phyloP scores from a whole-genome alignment of 2,888 invertebrate species.

The Ferdinandea cuprea region DNA sequence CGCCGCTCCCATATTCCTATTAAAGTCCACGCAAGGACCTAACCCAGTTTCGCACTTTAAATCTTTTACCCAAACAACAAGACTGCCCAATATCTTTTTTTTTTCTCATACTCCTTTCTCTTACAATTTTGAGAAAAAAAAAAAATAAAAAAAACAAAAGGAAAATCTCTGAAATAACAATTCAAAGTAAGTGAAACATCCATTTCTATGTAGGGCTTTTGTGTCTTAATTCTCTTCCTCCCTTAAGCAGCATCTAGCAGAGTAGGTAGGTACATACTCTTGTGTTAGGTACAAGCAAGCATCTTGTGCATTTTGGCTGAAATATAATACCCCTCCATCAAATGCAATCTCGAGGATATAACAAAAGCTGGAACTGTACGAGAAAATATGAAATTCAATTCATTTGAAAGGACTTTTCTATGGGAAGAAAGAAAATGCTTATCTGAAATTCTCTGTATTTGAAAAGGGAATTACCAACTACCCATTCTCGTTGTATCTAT shows the following conservation, averaged over 20 bases:
- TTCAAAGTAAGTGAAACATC: slow-evolving; percentile 64
- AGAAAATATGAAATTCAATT: slow-evolving; percentile 72
- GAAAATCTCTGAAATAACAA: slow-evolving; percentile 55
- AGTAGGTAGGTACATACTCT: background rate
- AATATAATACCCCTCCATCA: slow-evolving; percentile 65
- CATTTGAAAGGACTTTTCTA: slow-evolving; percentile 69
- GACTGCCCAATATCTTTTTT: background rate
- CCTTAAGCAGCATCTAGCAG: slow-evolving; percentile 28
- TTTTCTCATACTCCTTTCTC: slow-evolving; percentile 1
- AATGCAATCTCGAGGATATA: slow-evolving; percentile 54
- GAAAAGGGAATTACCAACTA: slow-evolving; percentile 67
- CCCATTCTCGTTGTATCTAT: slow-evolving; percentile 29
- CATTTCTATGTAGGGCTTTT: slow-evolving; percentile 45
- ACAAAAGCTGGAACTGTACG: slow-evolving; percentile 55
- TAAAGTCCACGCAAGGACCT: background rate
- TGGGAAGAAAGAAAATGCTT: slow-evolving; percentile 62
- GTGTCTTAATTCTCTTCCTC: slow-evolving; percentile 33
- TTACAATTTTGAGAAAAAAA: background rate
- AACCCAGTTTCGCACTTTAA: slow-evolving; percentile 43
- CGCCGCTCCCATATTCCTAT: too few relatives aligned
- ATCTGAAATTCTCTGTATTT: slow-evolving; percentile 68
- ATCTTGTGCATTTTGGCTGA: slow-evolving; percentile 64
- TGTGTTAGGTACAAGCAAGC: slow-evolving; percentile 12
- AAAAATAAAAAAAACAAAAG: too few relatives aligned
- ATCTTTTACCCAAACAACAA: slow-evolving; percentile 13